A percentile compares a stretch with the other conserved stretches of the same genome.
These are phyloP conservation scores for Arrhopalites spinosus DNA, from an alignment of 2,888 invertebrate genomes.

Conservation along the genomic window DNA sequence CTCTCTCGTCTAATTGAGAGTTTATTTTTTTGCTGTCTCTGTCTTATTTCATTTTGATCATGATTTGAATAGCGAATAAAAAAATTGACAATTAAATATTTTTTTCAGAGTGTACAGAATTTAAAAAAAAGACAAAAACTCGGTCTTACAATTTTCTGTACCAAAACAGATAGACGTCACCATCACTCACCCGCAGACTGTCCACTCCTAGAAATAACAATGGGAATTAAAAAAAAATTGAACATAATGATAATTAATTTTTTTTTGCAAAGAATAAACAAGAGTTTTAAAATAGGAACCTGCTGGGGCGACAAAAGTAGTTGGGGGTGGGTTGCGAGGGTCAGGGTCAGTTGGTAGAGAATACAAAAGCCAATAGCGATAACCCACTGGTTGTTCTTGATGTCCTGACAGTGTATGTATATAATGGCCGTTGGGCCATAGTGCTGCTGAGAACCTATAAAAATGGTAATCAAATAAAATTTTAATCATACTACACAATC, in stretches of 20 bases:
- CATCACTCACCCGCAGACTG: constrained; percentile 82
- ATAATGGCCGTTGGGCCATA: constrained; percentile 92
- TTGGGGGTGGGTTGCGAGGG: constrained; percentile 79
- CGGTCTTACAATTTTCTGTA: constrained; percentile 77
- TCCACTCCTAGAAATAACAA: constrained; percentile 72
- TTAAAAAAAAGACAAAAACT: neutral
- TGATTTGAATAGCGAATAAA: no score
- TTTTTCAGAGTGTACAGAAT: no score
- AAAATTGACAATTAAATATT: no score
- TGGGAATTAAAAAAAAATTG: neutral
- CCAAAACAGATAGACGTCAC: constrained; percentile 89
- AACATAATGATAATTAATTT: neutral
- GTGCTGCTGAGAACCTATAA: constrained; percentile 77
- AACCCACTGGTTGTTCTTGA: constrained; percentile 79
- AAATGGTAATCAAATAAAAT: neutral
- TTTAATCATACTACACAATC: neutral
- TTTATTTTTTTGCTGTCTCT: no score
- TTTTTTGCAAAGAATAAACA: neutral
- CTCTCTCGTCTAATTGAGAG: no score
- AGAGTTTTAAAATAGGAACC: constrained; percentile 62
- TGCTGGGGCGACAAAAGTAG: constrained; percentile 84
- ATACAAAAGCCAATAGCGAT: constrained; percentile 88
- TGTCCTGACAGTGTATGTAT: constrained; percentile 82
- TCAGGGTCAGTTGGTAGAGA: constrained; percentile 80
- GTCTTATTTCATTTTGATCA: no score